These are phyloP conservation scores for Conger conger DNA, from an alignment of 2,113 vertebrate genomes.

Conservation along the genomic window DNA sequence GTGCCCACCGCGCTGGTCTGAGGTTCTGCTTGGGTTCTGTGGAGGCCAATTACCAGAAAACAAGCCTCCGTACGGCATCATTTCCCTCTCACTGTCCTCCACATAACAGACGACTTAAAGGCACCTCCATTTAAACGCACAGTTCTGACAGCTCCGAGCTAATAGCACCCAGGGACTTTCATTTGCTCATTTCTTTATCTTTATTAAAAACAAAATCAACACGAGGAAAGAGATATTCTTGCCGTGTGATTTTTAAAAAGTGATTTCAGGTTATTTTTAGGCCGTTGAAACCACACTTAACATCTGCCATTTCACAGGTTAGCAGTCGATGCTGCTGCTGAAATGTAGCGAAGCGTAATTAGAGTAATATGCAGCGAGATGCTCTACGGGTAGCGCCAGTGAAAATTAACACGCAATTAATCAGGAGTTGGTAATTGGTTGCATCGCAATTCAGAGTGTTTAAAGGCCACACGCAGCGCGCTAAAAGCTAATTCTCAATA, in stretches of 20 bases:
- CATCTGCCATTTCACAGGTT: constrained; percentile 7
- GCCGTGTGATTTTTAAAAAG: neutral
- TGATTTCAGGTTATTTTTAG: neutral
- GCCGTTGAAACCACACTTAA: neutral
- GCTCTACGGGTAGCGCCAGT: neutral
- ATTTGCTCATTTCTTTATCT: constrained; percentile 66
- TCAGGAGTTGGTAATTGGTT: neutral
- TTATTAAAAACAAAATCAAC: constrained; percentile 53
- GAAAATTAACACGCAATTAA: neutral
- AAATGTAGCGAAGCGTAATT: neutral
- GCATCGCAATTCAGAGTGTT: neutral
- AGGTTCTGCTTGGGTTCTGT: constrained; percentile 57
- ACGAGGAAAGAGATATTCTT: neutral
- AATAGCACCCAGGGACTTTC: constrained; percentile 68
- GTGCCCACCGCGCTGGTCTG: constrained; percentile 21
- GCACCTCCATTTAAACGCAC: constrained; percentile 58
- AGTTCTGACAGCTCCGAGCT: constrained; percentile 70
- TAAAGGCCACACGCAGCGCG: neutral
- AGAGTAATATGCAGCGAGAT: neutral
- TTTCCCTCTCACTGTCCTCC: constrained; percentile 48
- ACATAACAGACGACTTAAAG: constrained; percentile 60
- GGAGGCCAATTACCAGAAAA: constrained; percentile 75
- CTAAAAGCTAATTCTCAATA: neutral
- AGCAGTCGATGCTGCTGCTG: neutral
- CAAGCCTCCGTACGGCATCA: constrained; percentile 66